Conservation (phyloP, 2,888 invertebrate genomes). For the Gastracanthus pulcherrimus region DNA sequence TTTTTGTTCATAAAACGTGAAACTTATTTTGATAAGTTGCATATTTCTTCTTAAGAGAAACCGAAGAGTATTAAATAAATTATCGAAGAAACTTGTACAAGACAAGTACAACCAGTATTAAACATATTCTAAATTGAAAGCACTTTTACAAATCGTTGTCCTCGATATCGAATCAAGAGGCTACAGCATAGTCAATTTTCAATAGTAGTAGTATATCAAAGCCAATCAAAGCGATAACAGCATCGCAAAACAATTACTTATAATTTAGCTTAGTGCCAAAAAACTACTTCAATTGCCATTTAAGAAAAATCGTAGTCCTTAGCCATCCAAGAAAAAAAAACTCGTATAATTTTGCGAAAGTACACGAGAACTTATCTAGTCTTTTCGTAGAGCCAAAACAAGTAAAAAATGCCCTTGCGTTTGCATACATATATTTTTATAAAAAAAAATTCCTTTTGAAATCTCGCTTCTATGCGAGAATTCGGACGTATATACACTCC, state of each 20-base stretch:
- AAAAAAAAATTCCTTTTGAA: slow-evolving; percentile 16
- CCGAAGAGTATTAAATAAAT: neutral
- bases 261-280: slow-evolving; percentile 13
- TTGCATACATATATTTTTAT: slow-evolving; percentile 36
- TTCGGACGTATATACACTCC: neutral
- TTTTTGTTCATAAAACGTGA: neutral
- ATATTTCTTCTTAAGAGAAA: neutral
- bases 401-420: slow-evolving; percentile 3
- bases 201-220: neutral
- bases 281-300: slow-evolving; percentile 5
- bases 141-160: neutral
- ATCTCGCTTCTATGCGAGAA: neutral
- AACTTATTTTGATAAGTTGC: slow-evolving; percentile 14
- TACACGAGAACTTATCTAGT: slow-evolving; percentile 16
- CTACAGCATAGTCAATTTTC: neutral
- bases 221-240: neutral
- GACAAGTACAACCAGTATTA: slow-evolving; percentile 24
- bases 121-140: slow-evolving; percentile 33
- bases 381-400: slow-evolving; percentile 24
- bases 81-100: neutral
- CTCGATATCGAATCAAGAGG: neutral
- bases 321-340: slow-evolving; percentile 20
- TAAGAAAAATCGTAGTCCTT: neutral
- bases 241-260: slow-evolving; percentile 3
- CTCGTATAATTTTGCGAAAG: slow-evolving; percentile 25